Evolutionary conservation across 2,888 invertebrate species (phyloP).

Genomic region (Eledona agricola): DNA sequence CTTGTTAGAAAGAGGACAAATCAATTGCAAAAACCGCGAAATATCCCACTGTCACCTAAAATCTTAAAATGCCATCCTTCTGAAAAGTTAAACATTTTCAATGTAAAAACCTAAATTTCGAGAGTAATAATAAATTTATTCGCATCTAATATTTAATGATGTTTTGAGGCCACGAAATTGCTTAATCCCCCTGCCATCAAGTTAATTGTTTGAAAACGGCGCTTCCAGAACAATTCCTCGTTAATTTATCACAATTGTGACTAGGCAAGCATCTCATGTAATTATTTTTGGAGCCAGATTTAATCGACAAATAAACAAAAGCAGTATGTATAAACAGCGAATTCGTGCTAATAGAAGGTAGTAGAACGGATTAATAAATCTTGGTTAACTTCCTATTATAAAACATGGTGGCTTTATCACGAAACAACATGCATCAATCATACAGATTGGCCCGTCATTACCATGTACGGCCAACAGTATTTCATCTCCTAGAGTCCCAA

Average conservation of each 20-base stretch:
- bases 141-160: no score
- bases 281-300: constrained; percentile 36
- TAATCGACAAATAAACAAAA: constrained; percentile 39
- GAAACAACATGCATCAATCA: constrained; percentile 62
- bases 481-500: constrained; percentile 34
- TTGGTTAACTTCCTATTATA: constrained; percentile 57
- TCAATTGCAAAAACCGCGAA: no score
- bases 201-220: constrained; percentile 22
- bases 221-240: constrained; percentile 13
- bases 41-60: no score
- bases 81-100: no score
- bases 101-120: no score
- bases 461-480: constrained; percentile 51
- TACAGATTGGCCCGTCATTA: constrained; percentile 61
- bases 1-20: no score
- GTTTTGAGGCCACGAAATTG: no score
- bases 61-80: no score
- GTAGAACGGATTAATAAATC: constrained; percentile 58
- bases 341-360: constrained; percentile 39
- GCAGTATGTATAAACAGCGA: constrained; percentile 36
- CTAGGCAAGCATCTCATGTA: constrained; percentile 34
- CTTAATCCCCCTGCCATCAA: constrained; percentile 3
- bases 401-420: constrained; percentile 60
- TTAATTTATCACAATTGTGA: constrained; percentile 38
- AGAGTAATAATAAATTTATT: no score